These are phyloP conservation scores for Maniola jurtina DNA, from an alignment of 1,140 invertebrate species.

Conservation along the genomic window DNA sequence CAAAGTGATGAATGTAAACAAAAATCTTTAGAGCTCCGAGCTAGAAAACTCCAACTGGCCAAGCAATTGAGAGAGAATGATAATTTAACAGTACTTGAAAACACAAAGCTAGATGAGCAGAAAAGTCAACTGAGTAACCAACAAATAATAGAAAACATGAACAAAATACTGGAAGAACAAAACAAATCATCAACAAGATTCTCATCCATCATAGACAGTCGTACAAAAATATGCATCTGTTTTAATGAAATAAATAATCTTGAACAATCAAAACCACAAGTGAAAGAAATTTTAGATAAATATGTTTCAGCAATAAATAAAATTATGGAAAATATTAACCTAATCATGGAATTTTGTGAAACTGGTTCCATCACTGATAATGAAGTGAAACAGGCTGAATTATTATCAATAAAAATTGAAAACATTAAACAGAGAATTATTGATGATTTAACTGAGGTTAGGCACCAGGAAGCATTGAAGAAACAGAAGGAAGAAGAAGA, in stretches of 20 bases:
- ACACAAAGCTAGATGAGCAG: conserved; percentile 61
- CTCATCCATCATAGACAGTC: conserved; percentile 62
- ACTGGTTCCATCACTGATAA: conserved; percentile 69
- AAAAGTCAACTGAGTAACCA: conserved; percentile 58
- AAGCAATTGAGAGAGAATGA: conserved; percentile 68
- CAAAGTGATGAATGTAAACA: conserved; percentile 65
- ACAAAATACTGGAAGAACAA: conserved; percentile 70
- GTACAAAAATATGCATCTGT: conserved; percentile 61
- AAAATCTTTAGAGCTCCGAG: conserved; percentile 51
- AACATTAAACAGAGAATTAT: conserved; percentile 55
- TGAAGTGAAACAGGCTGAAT: conserved; percentile 71
- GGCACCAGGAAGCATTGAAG: conserved; percentile 48
- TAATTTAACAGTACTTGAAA: conserved; percentile 60
- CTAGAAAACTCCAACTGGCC: conserved; percentile 63
- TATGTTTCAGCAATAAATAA: conserved; percentile 50
- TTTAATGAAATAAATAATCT: conserved; percentile 67
- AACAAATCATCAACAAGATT: conserved; percentile 64
- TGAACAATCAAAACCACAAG: conserved; percentile 47
- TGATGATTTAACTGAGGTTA: conserved; percentile 45
- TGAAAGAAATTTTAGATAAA: conserved; percentile 55
- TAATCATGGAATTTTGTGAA: conserved; percentile 78
- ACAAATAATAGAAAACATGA: conserved; percentile 71
- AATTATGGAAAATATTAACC: conserved; percentile 69
- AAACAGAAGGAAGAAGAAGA: conserved; percentile 53
- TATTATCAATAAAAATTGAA: conserved; percentile 65